phyloP scores from a whole-genome alignment of 2,113 vertebrate genomes.

The Gadus chalcogrammus region DNA sequence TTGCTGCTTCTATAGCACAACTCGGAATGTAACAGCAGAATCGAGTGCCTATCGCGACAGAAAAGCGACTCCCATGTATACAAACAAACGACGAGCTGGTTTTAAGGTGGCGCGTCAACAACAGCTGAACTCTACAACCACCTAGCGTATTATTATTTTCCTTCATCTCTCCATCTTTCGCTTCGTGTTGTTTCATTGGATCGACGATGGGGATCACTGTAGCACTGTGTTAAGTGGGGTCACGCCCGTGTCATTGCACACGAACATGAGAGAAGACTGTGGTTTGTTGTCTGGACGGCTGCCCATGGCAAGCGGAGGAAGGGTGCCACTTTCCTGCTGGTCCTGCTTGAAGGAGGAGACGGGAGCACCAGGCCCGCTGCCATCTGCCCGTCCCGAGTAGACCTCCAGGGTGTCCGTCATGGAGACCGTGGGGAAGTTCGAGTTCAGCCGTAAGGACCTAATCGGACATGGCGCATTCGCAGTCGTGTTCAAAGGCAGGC shows the following conservation, averaged over 20 bases:
- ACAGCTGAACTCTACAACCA: constrained; percentile 14
- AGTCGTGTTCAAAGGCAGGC: constrained; percentile 93
- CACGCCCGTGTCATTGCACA: constrained; percentile 26
- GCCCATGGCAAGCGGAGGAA: constrained; percentile 71
- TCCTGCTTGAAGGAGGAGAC: constrained; percentile 56
- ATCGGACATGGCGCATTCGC: constrained; percentile 97
- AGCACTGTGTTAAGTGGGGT: constrained; percentile 34
- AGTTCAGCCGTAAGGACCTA: constrained; percentile 95
- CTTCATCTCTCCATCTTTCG: constrained; percentile 15
- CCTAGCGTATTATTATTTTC: background rate
- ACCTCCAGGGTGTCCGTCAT: constrained; percentile 48
- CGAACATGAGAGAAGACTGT: constrained; percentile 75
- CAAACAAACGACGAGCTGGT: constrained; percentile 53
- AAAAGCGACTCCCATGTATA: constrained; percentile 32
- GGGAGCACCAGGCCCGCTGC: constrained; percentile 34
- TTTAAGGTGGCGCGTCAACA: constrained; percentile 65
- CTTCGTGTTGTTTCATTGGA: constrained; percentile 1
- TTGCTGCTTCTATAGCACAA: background rate
- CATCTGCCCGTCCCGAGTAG: constrained; percentile 12
- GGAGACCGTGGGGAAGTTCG: constrained; percentile 94
- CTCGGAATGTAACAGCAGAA: background rate
- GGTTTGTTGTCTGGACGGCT: constrained; percentile 65
- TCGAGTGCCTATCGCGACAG: background rate
- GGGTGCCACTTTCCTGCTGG: constrained; percentile 63
- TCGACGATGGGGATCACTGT: constrained; percentile 32